Base-by-base conservation (phyloP, 2,888 invertebrate genomes). In the Lamellibrachia columna region DNA sequence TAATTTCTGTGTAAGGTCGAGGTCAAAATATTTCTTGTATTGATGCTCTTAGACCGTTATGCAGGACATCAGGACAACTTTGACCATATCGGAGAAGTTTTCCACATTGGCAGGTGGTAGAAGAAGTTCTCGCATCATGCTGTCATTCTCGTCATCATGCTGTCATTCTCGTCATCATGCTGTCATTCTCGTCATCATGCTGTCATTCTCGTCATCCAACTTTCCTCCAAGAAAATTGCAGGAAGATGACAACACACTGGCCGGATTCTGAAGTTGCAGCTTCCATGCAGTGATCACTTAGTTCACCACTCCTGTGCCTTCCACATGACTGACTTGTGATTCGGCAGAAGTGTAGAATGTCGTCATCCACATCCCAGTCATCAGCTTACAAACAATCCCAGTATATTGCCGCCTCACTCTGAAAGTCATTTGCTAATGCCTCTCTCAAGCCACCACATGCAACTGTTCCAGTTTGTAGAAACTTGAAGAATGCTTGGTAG, bases 391-490 rank as follows among this genome's bases (percentile, higher is more conserved):
- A 93, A 7, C 53, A 94, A n/a, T 1, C 93, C 93, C 15, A 94
- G 92, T 15, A 93, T 93, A 53, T 93, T 1, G 93, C 93, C 4
- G 75, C 28, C 9, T 52, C 91, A 40, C 40, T 93, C 28, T 90
- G 90, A 52, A 93, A 93, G 92, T 92, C 93, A 22, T 15, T 52
- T 40, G 22, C 52, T 1, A 94, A 15, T 55, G 91, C 55, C 15
- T 92, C 22, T 55, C 60, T 91, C 3, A 93, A 55, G n/a, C 93
- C 93, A 22, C 93, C 93, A 92, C 93, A 93, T 7, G 94, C 11
- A 4, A 60, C 92, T 60, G 90, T 91, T 53, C 92, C 93, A 0
- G 93, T 53, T 40, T 53, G 52, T 52, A 94, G 91, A 22, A 93
- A 93, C 15, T 92, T 28, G 15, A 92, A 3, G 15, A 60, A 60